phyloP scores from a whole-genome alignment of 2,888 invertebrate species.

The Venusia cambrica region DNA sequence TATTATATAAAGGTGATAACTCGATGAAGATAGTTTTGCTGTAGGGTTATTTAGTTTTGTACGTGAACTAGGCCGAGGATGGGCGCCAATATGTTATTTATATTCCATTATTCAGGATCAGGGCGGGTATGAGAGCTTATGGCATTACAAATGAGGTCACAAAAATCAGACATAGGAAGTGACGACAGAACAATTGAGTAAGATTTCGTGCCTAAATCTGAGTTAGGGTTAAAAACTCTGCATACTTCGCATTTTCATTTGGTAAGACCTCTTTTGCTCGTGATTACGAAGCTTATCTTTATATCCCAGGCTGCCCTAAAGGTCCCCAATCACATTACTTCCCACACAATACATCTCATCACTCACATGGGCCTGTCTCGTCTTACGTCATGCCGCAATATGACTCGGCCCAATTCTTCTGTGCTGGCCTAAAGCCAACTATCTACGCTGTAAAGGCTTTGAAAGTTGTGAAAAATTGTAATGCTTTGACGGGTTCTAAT shows the following conservation, averaged over 20 bases:
- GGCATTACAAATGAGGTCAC: too few relatives aligned
- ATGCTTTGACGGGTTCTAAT: conserved; percentile 7
- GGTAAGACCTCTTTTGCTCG: too few relatives aligned
- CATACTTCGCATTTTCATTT: too few relatives aligned
- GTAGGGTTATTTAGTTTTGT: conserved; percentile 5
- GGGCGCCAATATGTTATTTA: conserved; percentile 8
- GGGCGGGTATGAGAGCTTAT: neutral
- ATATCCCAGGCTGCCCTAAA: neutral
- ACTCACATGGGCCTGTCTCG: conserved; percentile 11
- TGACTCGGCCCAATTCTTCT: conserved; percentile 39
- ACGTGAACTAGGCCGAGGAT: conserved; percentile 3
- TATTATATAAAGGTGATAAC: conserved; percentile 15
- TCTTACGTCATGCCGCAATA: conserved; percentile 44
- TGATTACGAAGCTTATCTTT: too few relatives aligned
- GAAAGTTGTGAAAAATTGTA: conserved; percentile 7
- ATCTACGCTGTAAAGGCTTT: conserved; percentile 16
- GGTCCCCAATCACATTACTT: conserved; percentile 10
- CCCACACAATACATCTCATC: conserved; percentile 17
- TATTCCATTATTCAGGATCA: neutral
- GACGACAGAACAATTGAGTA: too few relatives aligned
- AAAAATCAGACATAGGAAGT: too few relatives aligned
- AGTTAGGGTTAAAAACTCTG: too few relatives aligned
- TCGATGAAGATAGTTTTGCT: conserved; percentile 2
- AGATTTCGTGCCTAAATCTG: too few relatives aligned
- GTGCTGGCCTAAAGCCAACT: conserved; percentile 40